These are phyloP conservation scores for Premnoplex brunnescens DNA, from an alignment of 2,797 vertebrate species.

Conservation along the genomic window DNA sequence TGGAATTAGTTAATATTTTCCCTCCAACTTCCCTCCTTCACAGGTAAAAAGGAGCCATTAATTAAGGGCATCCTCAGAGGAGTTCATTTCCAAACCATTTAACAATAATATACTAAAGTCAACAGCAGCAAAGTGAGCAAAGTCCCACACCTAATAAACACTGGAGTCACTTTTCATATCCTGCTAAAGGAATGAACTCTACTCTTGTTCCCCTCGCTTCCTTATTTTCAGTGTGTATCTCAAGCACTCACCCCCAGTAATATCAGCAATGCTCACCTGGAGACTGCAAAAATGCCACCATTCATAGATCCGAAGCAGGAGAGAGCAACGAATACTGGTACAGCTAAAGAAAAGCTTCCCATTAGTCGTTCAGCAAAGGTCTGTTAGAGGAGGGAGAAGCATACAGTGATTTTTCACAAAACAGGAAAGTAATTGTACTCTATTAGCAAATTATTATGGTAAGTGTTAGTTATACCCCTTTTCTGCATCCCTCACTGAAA, in stretches of 20 bases:
- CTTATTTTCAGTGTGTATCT: not conserved
- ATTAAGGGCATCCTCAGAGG: not conserved
- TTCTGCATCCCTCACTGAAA: not conserved
- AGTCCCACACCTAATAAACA: not conserved
- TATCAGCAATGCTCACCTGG: slow-evolving; percentile 82
- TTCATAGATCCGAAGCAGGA: slow-evolving; percentile 97
- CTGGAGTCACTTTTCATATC: not conserved
- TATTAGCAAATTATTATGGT: not conserved
- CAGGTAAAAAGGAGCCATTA: not conserved
- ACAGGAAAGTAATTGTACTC: not conserved
- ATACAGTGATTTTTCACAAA: slow-evolving; percentile 13
- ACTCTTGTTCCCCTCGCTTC: not conserved
- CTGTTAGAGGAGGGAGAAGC: slow-evolving; percentile 70
- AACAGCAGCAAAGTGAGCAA: not conserved
- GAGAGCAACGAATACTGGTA: slow-evolving; percentile 91
- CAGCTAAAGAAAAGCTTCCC: slow-evolving; percentile 87
- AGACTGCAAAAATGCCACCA: slow-evolving; percentile 87
- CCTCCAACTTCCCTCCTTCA: not conserved
- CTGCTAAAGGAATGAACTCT: not conserved
- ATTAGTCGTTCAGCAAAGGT: slow-evolving; percentile 89
- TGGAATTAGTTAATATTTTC: not conserved
- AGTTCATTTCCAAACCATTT: not conserved
- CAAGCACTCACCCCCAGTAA: not conserved
- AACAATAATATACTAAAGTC: not conserved
- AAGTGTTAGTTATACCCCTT: not conserved